These are phyloP conservation scores for Pelosia muscerda DNA, from an alignment of 2,888 invertebrate genomes.

Conservation along the genomic window DNA sequence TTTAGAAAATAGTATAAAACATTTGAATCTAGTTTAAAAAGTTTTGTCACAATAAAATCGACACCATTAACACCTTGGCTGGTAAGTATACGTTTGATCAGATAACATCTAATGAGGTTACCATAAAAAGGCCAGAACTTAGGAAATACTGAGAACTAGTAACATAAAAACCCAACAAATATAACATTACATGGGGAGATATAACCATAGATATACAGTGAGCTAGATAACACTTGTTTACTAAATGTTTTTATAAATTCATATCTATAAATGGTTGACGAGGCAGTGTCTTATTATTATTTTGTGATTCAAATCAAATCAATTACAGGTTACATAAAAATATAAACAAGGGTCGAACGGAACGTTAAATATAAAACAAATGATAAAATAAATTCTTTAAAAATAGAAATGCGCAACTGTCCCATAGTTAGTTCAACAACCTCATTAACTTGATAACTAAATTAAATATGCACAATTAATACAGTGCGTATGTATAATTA, in stretches of 20 bases:
- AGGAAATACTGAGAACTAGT: neutral
- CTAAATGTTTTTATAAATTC: neutral
- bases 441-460: neutral
- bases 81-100: neutral
- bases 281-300: too few relatives aligned
- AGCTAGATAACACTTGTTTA: neutral
- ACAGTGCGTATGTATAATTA: neutral
- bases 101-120: neutral
- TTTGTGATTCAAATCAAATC: too few relatives aligned
- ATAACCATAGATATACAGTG: neutral
- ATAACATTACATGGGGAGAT: neutral
- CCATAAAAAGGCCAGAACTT: neutral
- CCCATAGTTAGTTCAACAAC: neutral
- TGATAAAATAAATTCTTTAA: neutral
- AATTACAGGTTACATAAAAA: neutral
- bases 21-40: neutral
- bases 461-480: conserved; percentile 3
- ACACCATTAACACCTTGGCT: neutral
- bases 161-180: neutral
- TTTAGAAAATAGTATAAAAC: too few relatives aligned
- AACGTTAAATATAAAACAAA: neutral
- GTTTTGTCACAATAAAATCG: neutral
- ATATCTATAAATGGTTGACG: too few relatives aligned
- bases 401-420: neutral
- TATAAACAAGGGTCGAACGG: neutral